Evolutionary conservation across 2,113 vertebrate species (phyloP), one percentile per base, ranked within the genome.

Genomic region (Oriolus oriolus): DNA sequence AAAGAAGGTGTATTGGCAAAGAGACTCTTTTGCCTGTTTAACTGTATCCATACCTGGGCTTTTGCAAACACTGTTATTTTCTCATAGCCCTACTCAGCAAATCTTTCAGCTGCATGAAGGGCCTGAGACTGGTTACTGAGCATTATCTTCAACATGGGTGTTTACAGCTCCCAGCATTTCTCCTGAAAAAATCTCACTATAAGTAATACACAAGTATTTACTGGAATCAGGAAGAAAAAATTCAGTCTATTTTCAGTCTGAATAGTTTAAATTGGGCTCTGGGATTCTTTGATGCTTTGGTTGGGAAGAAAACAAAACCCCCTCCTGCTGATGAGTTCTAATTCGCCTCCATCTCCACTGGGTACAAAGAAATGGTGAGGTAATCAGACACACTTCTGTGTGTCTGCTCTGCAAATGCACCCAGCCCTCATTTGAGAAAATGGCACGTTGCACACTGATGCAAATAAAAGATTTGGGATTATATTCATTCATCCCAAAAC

Each of bases 361-460:
- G 50, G 59, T 76, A 89, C 89, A 95, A 93, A 95, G 95, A 66
- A 96, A 47, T 1, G 10, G 76, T 84, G 93, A 89, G 88, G 87
- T 86, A 94, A 94, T 97, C 93, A 92, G 33, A 93, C 75, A 88
- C 19, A 52, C 45, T 68, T 95, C 96, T 93, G 64, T 93, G 64
- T 14, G 31, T 21, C 57, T 80, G 76, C 85, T 80, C 96, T 89
- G 75, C 56, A 60, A 94, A 94, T 31, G 65, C 65, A 83, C 78
- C 9, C 27, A 76, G 84, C 78, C 80, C 78, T 94, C 91, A 52
- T 69, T 66, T 79, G 65, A 95, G 94, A 95, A 95, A 97, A 96
- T 92, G 78, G 87, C 66, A 92, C 64, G 49, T 74, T 92, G 89
- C 63, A 84, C 50, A 92, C 53, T 82, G 82, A 95, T 71, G 87